Conservation (phyloP, 2,888 invertebrate genomes). For the Pharmacophagus antenor region DNA sequence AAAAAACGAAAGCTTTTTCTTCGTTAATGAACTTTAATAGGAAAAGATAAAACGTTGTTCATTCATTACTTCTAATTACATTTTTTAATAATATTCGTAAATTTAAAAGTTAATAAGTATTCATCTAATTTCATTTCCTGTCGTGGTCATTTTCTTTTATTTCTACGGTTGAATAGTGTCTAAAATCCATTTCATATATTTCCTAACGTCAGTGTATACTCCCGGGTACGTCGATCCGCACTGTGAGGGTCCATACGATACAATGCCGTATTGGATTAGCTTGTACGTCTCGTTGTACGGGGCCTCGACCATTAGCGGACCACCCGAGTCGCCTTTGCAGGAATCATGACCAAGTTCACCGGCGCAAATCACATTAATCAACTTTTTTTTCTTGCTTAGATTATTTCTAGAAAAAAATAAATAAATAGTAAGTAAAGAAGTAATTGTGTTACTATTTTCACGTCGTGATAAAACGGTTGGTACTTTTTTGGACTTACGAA, state of each 20-base stretch:
- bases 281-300: conserved; percentile 26
- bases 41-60: no score
- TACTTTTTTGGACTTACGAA: no score
- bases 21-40: no score
- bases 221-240: conserved; percentile 57
- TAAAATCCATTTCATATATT: conserved; percentile 60
- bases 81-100: no score
- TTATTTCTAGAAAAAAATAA: not conserved
- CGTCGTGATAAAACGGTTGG: no score
- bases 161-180: conserved; percentile 38
- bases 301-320: conserved; percentile 74
- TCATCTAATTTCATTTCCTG: no score
- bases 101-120: no score
- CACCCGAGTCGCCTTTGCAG: conserved; percentile 84
- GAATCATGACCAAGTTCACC: conserved; percentile 76
- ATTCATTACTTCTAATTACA: no score
- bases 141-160: no score
- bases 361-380: conserved; percentile 32
- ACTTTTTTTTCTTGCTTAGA: not conserved
- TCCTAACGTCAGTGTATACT: conserved; percentile 61
- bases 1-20: no score
- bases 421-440: no score
- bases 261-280: conserved; percentile 43
- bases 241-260: conserved; percentile 37
- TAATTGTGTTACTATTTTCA: no score